Evolutionary conservation across 1,140 invertebrate genomes (phyloP).

Genomic region (Drosophila kikkawai): DNA sequence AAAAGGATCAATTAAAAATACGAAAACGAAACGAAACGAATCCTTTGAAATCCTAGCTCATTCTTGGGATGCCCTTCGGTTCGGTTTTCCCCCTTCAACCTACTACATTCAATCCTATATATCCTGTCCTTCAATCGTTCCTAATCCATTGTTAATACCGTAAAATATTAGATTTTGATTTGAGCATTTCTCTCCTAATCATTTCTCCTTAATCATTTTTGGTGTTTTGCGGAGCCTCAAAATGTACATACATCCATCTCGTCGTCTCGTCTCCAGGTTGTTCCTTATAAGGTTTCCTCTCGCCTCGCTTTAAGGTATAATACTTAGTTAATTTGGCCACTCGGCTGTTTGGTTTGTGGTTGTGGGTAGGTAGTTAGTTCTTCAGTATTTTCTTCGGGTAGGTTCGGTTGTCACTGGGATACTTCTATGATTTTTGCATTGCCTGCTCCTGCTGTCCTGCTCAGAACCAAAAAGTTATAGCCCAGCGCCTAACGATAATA

Average conservation of each 20-base stretch:
- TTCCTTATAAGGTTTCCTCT: conserved; percentile 5
- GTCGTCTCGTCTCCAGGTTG: conserved; percentile 39
- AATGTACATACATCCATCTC: conserved; percentile 70
- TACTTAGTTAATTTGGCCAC: conserved; percentile 82
- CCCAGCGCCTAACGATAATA: conserved; percentile 62
- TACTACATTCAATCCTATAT: conserved; percentile 13
- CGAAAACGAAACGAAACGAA: conserved; percentile 44
- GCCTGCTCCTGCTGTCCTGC: conserved; percentile 38
- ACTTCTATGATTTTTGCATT: conserved; percentile 79
- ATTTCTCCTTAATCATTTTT: conserved; percentile 18
- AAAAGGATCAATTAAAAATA: conserved; percentile 57
- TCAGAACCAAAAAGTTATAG: conserved; percentile 64
- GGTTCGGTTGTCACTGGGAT: conserved; percentile 65
- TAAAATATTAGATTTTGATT: conserved; percentile 81
- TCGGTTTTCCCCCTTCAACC: neutral
- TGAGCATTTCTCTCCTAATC: conserved; percentile 63
- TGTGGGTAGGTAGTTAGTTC: conserved; percentile 76
- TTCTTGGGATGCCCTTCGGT: conserved; percentile 29
- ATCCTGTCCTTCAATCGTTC: conserved; percentile 28
- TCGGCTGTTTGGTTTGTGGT: conserved; percentile 63
- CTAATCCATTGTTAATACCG: conserved; percentile 36
- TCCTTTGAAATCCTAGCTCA: conserved; percentile 48
- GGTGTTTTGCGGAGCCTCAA: conserved; percentile 66
- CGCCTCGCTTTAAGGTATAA: conserved; percentile 64
- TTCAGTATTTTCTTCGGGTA: conserved; percentile 64